Evolutionary conservation across 37 sponge, comb jelly and placozoan species (phyloP).

Genomic region (Oopsacas minuta): DNA sequence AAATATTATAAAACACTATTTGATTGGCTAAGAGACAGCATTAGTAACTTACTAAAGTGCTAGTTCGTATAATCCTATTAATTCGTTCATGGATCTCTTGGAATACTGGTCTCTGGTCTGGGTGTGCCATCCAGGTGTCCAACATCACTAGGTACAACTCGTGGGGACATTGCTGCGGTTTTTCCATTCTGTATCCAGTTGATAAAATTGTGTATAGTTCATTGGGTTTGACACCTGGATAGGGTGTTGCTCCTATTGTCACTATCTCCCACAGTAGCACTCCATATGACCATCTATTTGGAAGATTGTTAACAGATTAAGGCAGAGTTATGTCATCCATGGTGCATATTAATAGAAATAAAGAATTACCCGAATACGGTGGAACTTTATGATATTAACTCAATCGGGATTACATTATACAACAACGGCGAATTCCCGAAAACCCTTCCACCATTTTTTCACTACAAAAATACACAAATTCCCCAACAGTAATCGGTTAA

Average conservation of each 20-base stretch:
- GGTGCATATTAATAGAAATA: no score
- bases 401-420: no score
- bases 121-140: constrained; percentile 5
- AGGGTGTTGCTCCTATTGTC: constrained; percentile 4
- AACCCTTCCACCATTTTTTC: no score
- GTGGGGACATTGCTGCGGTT: constrained; percentile 1
- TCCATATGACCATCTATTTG: neutral
- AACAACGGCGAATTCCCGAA: no score
- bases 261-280: constrained; percentile 13
- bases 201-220: neutral
- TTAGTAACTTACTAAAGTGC: neutral
- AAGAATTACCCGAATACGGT: no score
- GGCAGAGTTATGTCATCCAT: no score
- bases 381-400: no score
- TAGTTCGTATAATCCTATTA: neutral
- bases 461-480: no score
- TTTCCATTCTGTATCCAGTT: neutral
- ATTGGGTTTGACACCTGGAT: neutral
- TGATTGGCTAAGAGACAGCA: neutral
- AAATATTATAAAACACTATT: neutral
- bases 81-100: constrained; percentile 9
- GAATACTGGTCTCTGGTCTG: neutral
- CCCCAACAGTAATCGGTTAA: no score
- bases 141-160: constrained; percentile 2
- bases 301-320: no score